These are phyloP conservation scores for Sternarchorhynchus goeldii DNA, from an alignment of 2,797 vertebrate species.

Conservation along the genomic window DNA sequence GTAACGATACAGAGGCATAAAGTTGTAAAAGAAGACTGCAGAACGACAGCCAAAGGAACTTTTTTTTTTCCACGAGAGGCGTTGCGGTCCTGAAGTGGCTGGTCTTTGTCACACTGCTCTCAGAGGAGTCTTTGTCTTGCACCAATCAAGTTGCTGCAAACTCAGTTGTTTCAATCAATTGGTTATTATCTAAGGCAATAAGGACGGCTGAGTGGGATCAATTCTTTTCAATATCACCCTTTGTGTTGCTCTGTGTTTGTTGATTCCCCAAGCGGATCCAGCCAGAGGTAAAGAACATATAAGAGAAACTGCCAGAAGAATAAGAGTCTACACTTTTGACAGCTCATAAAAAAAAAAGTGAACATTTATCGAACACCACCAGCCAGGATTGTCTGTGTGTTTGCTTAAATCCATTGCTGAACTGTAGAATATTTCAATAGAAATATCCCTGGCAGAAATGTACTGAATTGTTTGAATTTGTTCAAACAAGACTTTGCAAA, in stretches of 20 bases:
- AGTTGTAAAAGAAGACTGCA: not conserved
- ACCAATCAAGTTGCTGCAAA: slow-evolving; percentile 61
- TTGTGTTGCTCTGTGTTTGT: slow-evolving; percentile 14
- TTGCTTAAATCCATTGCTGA: not conserved
- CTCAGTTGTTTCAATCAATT: slow-evolving; percentile 68
- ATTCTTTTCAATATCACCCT: slow-evolving; percentile 49
- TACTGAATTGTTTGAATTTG: too few species aligned
- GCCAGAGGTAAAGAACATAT: slow-evolving; percentile 3
- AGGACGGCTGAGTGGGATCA: slow-evolving; percentile 60
- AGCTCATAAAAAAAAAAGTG: not conserved
- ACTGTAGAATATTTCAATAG: not conserved
- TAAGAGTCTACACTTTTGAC: not conserved
- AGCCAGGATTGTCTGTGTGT: not conserved
- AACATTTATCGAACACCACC: not conserved
- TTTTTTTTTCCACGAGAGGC: not conserved
- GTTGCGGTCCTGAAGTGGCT: slow-evolving; percentile 32
- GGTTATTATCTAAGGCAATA: slow-evolving; percentile 69
- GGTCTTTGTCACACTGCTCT: slow-evolving; percentile 37
- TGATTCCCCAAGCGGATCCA: slow-evolving; percentile 4
- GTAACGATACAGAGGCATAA: too few species aligned
- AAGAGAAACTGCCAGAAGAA: slow-evolving; percentile 5
- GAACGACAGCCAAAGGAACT: not conserved
- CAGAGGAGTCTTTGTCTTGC: slow-evolving; percentile 5
- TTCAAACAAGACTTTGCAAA: too few species aligned
- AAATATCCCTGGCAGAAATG: too few species aligned